Evolutionary conservation across 1,140 invertebrate genomes (phyloP).

Genomic region (Leptopilina boulardi): DNA sequence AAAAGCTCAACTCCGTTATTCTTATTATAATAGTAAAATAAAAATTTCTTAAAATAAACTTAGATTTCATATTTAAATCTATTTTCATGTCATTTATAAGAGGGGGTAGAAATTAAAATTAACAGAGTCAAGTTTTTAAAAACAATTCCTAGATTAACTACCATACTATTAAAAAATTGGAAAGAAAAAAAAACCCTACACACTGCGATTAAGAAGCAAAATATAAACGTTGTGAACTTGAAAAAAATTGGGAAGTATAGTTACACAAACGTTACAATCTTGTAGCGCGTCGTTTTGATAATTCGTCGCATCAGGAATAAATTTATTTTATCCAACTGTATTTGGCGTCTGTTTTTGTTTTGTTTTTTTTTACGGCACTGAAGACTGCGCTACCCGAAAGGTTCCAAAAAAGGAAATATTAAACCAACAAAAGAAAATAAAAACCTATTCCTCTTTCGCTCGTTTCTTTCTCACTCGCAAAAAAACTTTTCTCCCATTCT

Average conservation of each 20-base stretch:
- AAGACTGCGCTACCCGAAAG: conserved; percentile 54
- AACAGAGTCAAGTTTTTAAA: neutral
- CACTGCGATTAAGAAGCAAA: too few species aligned
- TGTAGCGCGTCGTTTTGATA: conserved; percentile 2
- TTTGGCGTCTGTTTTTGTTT: conserved; percentile 7
- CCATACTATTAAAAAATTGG: neutral
- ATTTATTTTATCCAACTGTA: conserved; percentile 17
- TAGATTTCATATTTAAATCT: neutral
- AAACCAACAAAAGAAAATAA: conserved; percentile 38
- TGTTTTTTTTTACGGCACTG: conserved; percentile 35
- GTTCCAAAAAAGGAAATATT: conserved; percentile 49
- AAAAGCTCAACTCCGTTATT: neutral
- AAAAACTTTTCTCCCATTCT: conserved; percentile 21
- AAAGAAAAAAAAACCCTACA: too few species aligned
- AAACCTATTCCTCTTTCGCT: neutral
- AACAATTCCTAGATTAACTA: too few species aligned
- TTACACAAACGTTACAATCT: neutral
- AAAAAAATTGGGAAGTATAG: neutral
- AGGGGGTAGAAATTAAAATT: too few species aligned
- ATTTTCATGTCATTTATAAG: too few species aligned
- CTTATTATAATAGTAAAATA: too few species aligned
- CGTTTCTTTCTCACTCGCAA: conserved; percentile 27
- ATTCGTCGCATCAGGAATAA: conserved; percentile 1
- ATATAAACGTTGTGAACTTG: neutral
- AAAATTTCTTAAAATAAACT: neutral